Percentiles rank a stretch among this genome's conserved stretches.
phyloP scores from a whole-genome alignment of 2,797 vertebrate genomes.

The Garrulus glandarius region DNA sequence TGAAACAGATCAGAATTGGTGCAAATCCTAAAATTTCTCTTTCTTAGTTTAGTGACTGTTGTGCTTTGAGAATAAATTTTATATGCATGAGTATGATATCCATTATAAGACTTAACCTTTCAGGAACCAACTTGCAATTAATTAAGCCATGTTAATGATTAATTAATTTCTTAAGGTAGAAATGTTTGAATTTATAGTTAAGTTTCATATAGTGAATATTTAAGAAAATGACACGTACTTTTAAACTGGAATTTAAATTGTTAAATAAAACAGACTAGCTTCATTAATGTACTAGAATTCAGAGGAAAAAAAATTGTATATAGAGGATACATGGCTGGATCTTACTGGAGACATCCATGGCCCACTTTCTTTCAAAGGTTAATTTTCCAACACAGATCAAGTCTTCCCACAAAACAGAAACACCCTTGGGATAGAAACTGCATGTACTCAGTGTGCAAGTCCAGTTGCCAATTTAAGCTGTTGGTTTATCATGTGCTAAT shows the following conservation, averaged over 20 bases:
- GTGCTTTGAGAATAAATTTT: neutral
- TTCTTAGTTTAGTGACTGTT: neutral
- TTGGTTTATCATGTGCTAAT: conserved; percentile 34
- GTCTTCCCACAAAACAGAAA: conserved; percentile 9
- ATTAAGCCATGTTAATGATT: neutral
- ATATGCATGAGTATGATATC: neutral
- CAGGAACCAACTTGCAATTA: neutral
- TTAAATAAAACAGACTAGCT: neutral
- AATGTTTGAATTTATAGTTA: neutral
- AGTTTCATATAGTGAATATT: neutral
- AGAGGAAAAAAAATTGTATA: neutral
- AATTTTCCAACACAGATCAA: neutral
- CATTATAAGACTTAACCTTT: neutral
- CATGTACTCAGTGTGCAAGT: neutral
- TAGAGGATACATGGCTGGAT: neutral
- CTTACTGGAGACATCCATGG: neutral
- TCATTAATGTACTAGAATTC: neutral
- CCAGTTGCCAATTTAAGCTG: neutral
- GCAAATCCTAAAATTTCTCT: neutral
- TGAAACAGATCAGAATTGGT: neutral
- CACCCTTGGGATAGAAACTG: conserved; percentile 22
- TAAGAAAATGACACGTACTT: neutral
- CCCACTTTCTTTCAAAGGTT: neutral
- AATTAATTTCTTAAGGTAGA: neutral
- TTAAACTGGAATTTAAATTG: neutral